Evolutionary conservation across 1,140 invertebrate species (phyloP).

Genomic region (Riptortus pedestris): DNA sequence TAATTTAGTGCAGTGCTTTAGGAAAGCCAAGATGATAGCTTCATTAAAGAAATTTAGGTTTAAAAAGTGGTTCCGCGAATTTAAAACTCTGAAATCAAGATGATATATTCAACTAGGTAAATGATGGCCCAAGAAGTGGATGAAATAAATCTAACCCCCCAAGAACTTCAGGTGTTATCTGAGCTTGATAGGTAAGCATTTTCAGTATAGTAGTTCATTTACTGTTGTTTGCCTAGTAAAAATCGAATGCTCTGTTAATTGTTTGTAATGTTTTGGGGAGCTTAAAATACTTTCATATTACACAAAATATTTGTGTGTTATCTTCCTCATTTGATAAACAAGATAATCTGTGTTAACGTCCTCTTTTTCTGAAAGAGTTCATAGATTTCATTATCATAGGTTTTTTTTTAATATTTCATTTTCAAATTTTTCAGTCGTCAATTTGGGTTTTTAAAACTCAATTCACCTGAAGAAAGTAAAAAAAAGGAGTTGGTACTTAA

Average conservation of each 20-base stretch:
- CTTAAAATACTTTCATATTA: too few relatives aligned
- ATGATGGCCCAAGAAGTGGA: conserved; percentile 43
- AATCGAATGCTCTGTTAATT: too few relatives aligned
- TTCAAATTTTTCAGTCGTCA: conserved; percentile 61
- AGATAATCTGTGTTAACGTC: too few relatives aligned
- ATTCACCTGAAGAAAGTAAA: conserved; percentile 58
- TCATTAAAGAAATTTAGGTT: too few relatives aligned
- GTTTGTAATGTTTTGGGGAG: too few relatives aligned
- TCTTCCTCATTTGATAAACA: too few relatives aligned
- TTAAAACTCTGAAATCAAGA: conserved; percentile 4
- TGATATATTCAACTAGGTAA: neutral
- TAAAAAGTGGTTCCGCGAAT: neutral
- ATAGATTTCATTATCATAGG: too few relatives aligned
- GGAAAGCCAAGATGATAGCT: neutral
- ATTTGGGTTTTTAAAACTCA: conserved; percentile 74
- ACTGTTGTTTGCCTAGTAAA: neutral
- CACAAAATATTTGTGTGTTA: too few relatives aligned
- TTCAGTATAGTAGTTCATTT: neutral
- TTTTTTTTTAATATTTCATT: too few relatives aligned
- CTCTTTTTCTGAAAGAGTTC: too few relatives aligned
- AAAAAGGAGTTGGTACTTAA: conserved; percentile 68
- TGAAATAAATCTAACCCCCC: conserved; percentile 51
- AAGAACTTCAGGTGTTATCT: conserved; percentile 70
- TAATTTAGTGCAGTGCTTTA: neutral
- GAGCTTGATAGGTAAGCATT: conserved; percentile 68